Percentiles rank a stretch among this genome's conserved stretches.
Conservation (phyloP, 2,888 invertebrate species). For the Drosophila neonasuta region DNA sequence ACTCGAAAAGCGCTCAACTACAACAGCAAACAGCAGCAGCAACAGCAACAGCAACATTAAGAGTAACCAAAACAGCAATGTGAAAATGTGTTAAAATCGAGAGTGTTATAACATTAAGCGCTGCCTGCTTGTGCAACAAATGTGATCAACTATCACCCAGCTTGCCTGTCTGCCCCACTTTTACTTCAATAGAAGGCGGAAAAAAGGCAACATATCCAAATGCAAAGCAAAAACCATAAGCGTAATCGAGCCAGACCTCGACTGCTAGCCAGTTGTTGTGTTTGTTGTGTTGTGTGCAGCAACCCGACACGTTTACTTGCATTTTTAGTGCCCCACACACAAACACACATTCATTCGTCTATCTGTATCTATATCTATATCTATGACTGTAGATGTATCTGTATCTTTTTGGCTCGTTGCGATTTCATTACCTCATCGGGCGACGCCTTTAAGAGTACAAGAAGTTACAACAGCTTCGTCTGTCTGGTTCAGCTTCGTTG, state of each 20-base stretch:
- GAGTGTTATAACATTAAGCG: conserved; percentile 63
- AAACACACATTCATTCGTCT: conserved; percentile 18
- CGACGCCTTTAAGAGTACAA: conserved; percentile 66
- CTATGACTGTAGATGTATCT: conserved; percentile 32
- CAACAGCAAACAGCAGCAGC: conserved; percentile 1
- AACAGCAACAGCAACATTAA: conserved; percentile 14
- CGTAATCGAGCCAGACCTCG: conserved; percentile 49
- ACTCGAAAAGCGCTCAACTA: conserved; percentile 49
- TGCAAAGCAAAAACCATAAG: conserved; percentile 57
- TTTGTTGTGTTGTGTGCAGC: conserved; percentile 28
- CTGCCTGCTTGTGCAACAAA: conserved; percentile 68
- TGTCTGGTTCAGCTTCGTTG: conserved; percentile 57
- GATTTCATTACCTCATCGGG: conserved; percentile 75
- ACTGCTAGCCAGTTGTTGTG: conserved; percentile 12
- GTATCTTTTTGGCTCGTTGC: conserved; percentile 48
- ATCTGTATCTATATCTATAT: conserved; percentile 32
- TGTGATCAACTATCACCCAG: conserved; percentile 70
- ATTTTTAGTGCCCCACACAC: conserved; percentile 42
- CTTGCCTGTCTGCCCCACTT: conserved; percentile 70
- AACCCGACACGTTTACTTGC: conserved; percentile 68
- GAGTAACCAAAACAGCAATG: conserved; percentile 21
- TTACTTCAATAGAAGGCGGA: conserved; percentile 47
- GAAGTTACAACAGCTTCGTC: conserved; percentile 62
- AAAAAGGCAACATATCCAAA: conserved; percentile 50
- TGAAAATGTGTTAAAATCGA: conserved; percentile 58